Conservation (phyloP, 1,140 invertebrate genomes). For the Argopecten irradians region DNA sequence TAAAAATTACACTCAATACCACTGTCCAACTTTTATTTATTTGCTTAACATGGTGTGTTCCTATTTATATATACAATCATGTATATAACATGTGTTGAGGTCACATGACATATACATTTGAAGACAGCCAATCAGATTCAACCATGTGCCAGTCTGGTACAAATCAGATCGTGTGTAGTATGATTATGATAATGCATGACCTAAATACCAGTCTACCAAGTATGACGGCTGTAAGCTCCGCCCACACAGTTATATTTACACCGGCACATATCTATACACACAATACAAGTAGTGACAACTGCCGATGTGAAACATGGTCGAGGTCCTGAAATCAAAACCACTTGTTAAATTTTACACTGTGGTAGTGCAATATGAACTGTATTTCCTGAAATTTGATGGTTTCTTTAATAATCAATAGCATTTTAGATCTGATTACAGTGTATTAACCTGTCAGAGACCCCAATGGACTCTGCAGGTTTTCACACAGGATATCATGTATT, state of each 20-base stretch:
- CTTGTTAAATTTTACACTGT: background rate
- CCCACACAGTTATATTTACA: background rate
- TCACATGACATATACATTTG: background rate
- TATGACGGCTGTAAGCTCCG: background rate
- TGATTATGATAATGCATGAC: background rate
- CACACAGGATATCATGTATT: too few species aligned
- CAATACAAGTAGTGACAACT: background rate
- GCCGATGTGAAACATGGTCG: background rate
- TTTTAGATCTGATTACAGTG: background rate
- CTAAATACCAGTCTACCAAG: slow-evolving; percentile 7
- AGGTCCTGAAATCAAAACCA: background rate
- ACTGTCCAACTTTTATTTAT: too few species aligned
- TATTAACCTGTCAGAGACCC: too few species aligned
- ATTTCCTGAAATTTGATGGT: background rate
- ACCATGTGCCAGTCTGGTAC: slow-evolving; percentile 19
- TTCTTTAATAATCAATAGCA: background rate
- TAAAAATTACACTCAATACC: background rate
- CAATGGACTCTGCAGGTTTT: too few species aligned
- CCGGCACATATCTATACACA: too few species aligned
- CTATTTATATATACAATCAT: background rate
- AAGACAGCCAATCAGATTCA: background rate
- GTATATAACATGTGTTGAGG: background rate
- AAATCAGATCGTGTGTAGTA: background rate
- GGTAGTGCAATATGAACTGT: background rate
- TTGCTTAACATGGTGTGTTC: background rate